A percentile compares a stretch with the other conserved stretches of the same genome.
Conservation (phyloP, 1,140 invertebrate species). For the Anoplophora glabripennis region DNA sequence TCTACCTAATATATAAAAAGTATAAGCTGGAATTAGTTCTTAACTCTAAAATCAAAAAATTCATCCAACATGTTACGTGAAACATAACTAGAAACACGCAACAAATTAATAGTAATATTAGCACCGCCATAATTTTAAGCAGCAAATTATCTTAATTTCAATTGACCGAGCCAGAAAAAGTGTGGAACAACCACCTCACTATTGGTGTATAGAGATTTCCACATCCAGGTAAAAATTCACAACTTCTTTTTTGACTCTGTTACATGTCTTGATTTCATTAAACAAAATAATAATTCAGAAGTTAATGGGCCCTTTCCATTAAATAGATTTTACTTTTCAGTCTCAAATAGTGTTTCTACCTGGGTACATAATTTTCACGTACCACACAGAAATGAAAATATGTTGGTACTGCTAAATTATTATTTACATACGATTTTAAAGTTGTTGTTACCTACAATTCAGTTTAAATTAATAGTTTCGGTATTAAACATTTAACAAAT, state of each 20-base stretch:
- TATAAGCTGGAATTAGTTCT: neutral
- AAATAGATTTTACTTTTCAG: neutral
- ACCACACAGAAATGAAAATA: neutral
- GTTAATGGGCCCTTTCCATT: neutral
- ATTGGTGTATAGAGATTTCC: no score
- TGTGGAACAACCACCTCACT: neutral
- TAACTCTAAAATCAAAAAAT: neutral
- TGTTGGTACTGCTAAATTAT: slow-evolving; percentile 1
- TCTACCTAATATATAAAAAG: slow-evolving; percentile 5
- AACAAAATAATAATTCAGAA: neutral
- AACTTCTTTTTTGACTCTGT: no score
- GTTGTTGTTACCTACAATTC: no score
- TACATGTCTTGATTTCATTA: no score
- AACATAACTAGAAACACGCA: slow-evolving; percentile 37
- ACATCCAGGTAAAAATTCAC: no score
- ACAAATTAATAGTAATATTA: slow-evolving; percentile 32
- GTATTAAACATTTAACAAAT: no score
- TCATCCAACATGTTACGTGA: slow-evolving; percentile 1
- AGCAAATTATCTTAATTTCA: slow-evolving; percentile 4
- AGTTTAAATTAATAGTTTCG: no score
- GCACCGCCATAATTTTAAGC: slow-evolving; percentile 31
- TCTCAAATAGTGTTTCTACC: slow-evolving; percentile 1
- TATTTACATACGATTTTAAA: no score
- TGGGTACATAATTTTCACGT: slow-evolving; percentile 5
- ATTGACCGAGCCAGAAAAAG: neutral